Base-by-base conservation (phyloP, 2,797 vertebrate genomes). In the Amphiprion clarkii region DNA sequence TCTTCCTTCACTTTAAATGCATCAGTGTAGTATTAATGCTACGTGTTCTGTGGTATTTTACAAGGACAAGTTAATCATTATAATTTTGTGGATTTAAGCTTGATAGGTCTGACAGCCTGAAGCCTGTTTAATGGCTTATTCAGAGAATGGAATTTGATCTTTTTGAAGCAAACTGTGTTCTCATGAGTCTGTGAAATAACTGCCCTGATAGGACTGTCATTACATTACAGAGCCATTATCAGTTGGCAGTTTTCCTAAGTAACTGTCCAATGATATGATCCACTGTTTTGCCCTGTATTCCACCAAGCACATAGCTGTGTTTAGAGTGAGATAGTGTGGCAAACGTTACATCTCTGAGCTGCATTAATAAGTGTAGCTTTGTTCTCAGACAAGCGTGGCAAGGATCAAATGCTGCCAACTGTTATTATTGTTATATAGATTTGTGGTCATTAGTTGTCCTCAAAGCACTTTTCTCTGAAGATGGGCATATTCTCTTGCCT, bases 1-100 rank as follows among this genome's bases (percentile, higher is more conserved):
- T 83, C 65, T 74, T 56, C 58, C 23, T 81, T 79, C 60, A 49
- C 69, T 82, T 46, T 54, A 31, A 83, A 86, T 51, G 23, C 59
- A 83, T 77, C 78, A 71, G 29, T 72, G 57, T 36, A 59, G 71
- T 42, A 78, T 88, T 85, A 73, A 71, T 76, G 64, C 72, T 75
- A 67, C 76, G 78, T 83, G 56, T 86, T 79, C 70, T 67, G 64
- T 75, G 54, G 71, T 76, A 63, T 74, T 83, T 91, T 86, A 78
- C 86, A 81, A 88, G 84, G 87, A 93, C 87, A 83, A 84, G 78
- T 90, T 91, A 90, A 94, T 93, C 74, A 91, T 93, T 81, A 76
- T 87, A 73, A 89, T 89, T 88, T 76, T 65, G 64, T 76, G 78
- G 86, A 80, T 87, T 88, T 88, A 79, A 66, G 74, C 71, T 77